Percentiles rank a stretch among this genome's conserved stretches.
Evolutionary conservation across 2,888 invertebrate genomes (phyloP).

Genomic region (Pelosia muscerda): DNA sequence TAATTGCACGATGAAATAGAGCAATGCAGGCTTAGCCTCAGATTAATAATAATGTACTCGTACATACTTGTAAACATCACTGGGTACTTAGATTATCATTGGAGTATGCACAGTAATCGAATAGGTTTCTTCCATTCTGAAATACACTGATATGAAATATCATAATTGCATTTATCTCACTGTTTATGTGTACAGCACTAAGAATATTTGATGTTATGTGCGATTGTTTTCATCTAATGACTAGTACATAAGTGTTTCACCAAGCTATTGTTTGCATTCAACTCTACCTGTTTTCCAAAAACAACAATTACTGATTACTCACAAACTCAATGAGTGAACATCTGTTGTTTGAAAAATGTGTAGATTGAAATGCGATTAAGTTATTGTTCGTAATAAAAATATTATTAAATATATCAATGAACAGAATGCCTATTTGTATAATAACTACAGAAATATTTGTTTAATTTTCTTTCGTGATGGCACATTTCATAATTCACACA

Average conservation of each 20-base stretch:
- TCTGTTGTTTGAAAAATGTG: background rate
- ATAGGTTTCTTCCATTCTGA: constrained; percentile 59
- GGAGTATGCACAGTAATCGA: constrained; percentile 8
- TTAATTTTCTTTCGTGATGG: background rate
- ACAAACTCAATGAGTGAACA: background rate
- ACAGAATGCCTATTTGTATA: background rate
- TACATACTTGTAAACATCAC: constrained; percentile 24
- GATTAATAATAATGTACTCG: background rate
- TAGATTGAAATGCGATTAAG: background rate
- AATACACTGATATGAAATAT: constrained; percentile 32
- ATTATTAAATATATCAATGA: background rate
- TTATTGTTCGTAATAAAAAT: constrained; percentile 1
- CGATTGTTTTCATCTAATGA: background rate
- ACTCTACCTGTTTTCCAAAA: background rate
- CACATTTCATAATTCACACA: background rate
- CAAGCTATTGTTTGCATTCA: background rate
- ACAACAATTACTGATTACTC: constrained; percentile 2
- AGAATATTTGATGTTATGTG: background rate
- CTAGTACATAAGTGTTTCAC: background rate
- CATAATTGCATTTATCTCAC: constrained; percentile 19
- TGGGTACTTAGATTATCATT: constrained; percentile 22
- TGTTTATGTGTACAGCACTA: background rate
- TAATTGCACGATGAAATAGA: background rate
- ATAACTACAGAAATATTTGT: background rate
- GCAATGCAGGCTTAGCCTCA: background rate